Base-by-base conservation (phyloP, 92 coral and sea anemone genomes). In the Zoanthus solanderi region DNA sequence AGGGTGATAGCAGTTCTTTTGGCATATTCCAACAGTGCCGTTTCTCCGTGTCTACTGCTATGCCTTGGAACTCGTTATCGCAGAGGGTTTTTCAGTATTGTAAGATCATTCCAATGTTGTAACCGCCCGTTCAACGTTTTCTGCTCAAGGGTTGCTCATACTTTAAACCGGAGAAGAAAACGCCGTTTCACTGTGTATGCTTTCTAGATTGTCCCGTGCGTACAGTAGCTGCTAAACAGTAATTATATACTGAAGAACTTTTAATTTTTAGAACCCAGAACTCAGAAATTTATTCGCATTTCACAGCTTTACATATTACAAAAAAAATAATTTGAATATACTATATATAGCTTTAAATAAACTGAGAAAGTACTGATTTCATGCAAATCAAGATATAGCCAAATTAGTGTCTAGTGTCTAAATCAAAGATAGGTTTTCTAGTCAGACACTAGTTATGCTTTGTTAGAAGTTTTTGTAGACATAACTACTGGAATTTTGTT, bases 11-110 rank as follows among this genome's bases (percentile, higher is more conserved):
- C 48, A 2, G 2, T 12, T 28, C 50, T 77, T 54, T 66, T 77
- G 46, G 82, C 82, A 18, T 77, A 77, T 50, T 77, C 82, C 31
- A 77, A 77, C 48, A 77, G 66, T 17, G 82, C 82, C 6, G 7
- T 77, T 16, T 52, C 68, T 17, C 82, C 82, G 45, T 77, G 82
- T 15, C 16, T 77, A 0, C 67, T 77, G 18, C 4, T 77, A 4
- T 77, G 67, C 8, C 47, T 77, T 30, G 82, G 82, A 37, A 18
- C 18, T 54, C 82, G 82, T 14, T 77, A 52, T 16, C 82, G 82
- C 23, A 23, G 12, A 13, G 82, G 82, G 9, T 34, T 77, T 6
- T 14, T 77, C 65, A 15, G 48, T 5, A 30, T 77, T 77, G n/a
- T 54, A 18, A 77, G 12, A 44, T 77, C 67, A 0, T n/a, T 77